Conservation (phyloP, 2,113 vertebrate genomes). For the Mustela nigripes region DNA sequence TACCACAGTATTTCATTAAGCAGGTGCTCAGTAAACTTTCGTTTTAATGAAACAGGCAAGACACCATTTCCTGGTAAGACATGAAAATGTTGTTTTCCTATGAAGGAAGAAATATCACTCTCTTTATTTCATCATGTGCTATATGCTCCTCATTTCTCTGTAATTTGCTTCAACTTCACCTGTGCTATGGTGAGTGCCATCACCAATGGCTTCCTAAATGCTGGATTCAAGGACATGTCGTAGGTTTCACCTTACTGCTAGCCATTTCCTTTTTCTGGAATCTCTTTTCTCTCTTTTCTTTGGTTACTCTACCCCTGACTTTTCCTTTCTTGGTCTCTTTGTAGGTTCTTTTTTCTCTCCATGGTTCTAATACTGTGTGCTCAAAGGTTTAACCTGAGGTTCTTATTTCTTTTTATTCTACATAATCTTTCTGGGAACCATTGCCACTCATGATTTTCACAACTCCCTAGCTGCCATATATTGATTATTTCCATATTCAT, state of each 20-base stretch:
- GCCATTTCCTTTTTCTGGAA: not conserved
- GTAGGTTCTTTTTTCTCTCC: not conserved
- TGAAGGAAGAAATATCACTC: not conserved
- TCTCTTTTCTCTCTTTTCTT: not conserved
- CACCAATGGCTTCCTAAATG: not conserved
- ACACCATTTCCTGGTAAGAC: not conserved
- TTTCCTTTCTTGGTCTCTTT: not conserved
- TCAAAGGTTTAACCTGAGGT: not conserved
- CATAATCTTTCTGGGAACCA: not conserved
- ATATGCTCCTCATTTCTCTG: not conserved
- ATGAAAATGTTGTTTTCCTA: not conserved
- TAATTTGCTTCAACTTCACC: not conserved
- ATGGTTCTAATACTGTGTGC: not conserved
- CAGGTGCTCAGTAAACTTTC: not conserved
- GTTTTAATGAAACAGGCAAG: not conserved
- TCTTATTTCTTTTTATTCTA: not conserved
- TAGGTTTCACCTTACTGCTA: not conserved
- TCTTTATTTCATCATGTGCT: not conserved
- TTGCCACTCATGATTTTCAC: not conserved
- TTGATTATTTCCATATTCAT: not conserved
- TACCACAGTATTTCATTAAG: not conserved
- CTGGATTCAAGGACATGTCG: not conserved
- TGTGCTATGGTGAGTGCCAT: not conserved
- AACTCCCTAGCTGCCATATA: not conserved
- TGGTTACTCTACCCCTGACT: not conserved